Evolutionary conservation across 2,888 invertebrate species (phyloP), one percentile per base, ranked within the genome.

Genomic region (Microdon myrmicae): DNA sequence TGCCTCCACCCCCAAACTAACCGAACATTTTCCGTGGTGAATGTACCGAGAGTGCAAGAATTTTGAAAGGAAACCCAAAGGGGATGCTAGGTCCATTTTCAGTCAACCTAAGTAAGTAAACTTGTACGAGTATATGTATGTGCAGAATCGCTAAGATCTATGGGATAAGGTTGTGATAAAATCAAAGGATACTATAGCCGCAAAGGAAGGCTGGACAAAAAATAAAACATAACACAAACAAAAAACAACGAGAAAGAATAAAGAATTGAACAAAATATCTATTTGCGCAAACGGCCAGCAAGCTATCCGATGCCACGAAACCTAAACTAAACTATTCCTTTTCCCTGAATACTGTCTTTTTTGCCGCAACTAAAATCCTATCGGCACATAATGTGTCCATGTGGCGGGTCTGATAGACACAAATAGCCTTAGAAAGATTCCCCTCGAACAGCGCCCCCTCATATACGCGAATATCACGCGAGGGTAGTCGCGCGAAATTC

Each of bases 61-160:
- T 64, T 64, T 64, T 51, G 51, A 64, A 64, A 64, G 64, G 64
- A 64, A 64, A 64, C 58, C 58, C 47, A 37, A 64, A 58, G 56
- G 64, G 64, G 56, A 64, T 64, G 43, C 58, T 58, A 53, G 58
- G 64, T 58, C 51, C 47, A 58, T 58, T 64, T 64, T 47, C n/a
- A n/a, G 64, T 64, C 51, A 67, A 64, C 58, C 48, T 67, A 54
- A 44, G 41, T 54, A 17, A n/a, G 32, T 49, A 51, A 28, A 29
- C 44, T 35, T 32, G 34, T 31, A 19, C 23, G 13, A 23, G 17
- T 37, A 44, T 23, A 29, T 6, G 28, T 48, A 26, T 5, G 19
- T 55, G 44, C 43, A 37, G n/a, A n/a, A 26, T 20, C 38, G 44
- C 35, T 34, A 51, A 64, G 51, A 64, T 64, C 64, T 47, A 58